Conservation (phyloP, 2,113 vertebrate species). For the Willisornis vidua region DNA sequence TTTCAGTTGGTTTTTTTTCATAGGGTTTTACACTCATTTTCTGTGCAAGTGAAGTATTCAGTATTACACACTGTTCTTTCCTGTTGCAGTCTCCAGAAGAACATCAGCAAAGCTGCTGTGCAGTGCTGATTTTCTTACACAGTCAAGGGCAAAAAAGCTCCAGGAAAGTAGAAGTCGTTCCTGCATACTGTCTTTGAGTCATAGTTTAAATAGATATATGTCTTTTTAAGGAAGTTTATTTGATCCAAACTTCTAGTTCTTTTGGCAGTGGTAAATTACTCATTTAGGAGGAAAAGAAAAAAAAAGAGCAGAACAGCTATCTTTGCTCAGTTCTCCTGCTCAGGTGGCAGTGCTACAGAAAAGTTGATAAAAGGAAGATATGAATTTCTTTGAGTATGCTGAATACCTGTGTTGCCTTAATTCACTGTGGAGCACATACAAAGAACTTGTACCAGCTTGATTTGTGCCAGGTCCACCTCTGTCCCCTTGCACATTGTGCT, state of each 20-base stretch:
- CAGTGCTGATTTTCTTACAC: neutral
- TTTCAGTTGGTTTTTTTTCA: neutral
- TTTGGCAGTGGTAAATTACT: neutral
- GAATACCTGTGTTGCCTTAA: accelerated
- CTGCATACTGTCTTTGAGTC: neutral
- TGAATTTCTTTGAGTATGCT: neutral
- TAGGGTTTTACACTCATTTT: neutral
- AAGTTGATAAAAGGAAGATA: neutral
- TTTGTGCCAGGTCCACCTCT: neutral
- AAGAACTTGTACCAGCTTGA: neutral
- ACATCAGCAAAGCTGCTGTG: neutral
- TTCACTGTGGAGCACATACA: neutral
- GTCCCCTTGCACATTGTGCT: neutral
- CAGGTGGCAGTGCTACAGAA: neutral
- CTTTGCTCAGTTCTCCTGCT: neutral
- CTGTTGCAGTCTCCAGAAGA: neutral
- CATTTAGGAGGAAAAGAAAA: neutral
- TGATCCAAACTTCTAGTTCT: neutral
- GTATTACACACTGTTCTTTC: neutral
- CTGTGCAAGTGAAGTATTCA: neutral
- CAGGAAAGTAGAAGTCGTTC: neutral
- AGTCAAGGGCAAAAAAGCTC: neutral
- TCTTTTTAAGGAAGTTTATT: neutral
- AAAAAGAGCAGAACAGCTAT: neutral
- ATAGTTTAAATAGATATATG: neutral